Percentiles rank a stretch among this genome's conserved stretches.
phyloP scores from a whole-genome alignment of 2,888 invertebrate species.

The Gari tellinella region DNA sequence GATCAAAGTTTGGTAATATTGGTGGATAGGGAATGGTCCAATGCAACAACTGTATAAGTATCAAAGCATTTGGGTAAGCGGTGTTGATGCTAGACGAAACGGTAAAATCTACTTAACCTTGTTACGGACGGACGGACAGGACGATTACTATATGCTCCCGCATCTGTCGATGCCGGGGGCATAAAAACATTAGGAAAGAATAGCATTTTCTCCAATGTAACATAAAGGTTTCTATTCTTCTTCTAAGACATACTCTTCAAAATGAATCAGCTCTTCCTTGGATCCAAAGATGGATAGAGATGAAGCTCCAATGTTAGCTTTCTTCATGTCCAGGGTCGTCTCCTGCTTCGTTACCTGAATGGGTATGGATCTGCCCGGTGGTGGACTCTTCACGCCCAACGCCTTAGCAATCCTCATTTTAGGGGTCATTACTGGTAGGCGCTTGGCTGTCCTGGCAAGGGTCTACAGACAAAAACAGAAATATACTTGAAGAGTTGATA shows the following conservation, averaged over 20 bases:
- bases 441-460: conserved; percentile 42
- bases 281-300: conserved; percentile 77
- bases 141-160: no score
- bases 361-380: conserved; percentile 76
- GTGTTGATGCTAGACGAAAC: no score
- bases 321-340: conserved; percentile 52
- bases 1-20: no score
- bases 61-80: no score
- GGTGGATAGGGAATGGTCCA: no score
- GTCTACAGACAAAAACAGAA: not conserved
- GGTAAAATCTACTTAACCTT: no score
- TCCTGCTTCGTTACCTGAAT: conserved; percentile 69
- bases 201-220: not conserved
- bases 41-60: no score
- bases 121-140: no score
- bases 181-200: no score
- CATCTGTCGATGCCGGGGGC: no score
- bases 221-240: not conserved
- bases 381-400: conserved; percentile 76
- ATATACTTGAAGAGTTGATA: not conserved
- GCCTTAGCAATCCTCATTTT: conserved; percentile 76
- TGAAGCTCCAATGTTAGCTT: conserved; percentile 60
- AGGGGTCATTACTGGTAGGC: conserved; percentile 55
- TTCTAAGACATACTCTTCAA: conserved; percentile 64
- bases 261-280: conserved; percentile 87